phyloP scores from a whole-genome alignment of 2,797 vertebrate species.

The Pipistrellus pipistrellus region DNA sequence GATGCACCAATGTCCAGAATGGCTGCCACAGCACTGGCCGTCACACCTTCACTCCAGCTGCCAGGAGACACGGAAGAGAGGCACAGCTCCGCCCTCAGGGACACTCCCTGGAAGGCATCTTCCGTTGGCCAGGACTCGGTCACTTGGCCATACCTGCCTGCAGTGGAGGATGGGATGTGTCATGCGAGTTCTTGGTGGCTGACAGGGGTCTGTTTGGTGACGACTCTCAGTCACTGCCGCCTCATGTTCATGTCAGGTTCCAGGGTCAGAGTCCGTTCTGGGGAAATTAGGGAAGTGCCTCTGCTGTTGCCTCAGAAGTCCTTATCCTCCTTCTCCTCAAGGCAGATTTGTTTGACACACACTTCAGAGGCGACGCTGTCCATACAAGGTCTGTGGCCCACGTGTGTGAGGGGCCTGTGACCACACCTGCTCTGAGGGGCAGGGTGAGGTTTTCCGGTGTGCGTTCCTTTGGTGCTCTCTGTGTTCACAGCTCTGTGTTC shows the following conservation, averaged over 20 bases:
- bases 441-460: background rate
- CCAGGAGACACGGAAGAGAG: background rate
- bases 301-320: background rate
- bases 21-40: background rate
- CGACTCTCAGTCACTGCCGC: no score
- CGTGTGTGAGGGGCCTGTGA: background rate
- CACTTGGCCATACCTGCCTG: background rate
- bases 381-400: background rate
- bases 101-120: background rate
- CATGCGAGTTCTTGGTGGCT: background rate
- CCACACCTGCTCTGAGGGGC: background rate
- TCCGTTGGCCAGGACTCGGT: background rate
- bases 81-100: background rate
- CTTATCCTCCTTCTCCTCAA: background rate
- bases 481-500: background rate
- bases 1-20: fast-evolving
- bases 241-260: fast-evolving
- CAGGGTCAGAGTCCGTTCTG: background rate
- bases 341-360: background rate
- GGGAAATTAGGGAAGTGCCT: background rate
- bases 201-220: background rate
- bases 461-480: background rate
- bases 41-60: background rate
- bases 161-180: background rate
- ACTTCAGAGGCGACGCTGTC: background rate